These are phyloP conservation scores for Bombus ignitus DNA, from an alignment of 1,140 invertebrate genomes.

Conservation along the genomic window DNA sequence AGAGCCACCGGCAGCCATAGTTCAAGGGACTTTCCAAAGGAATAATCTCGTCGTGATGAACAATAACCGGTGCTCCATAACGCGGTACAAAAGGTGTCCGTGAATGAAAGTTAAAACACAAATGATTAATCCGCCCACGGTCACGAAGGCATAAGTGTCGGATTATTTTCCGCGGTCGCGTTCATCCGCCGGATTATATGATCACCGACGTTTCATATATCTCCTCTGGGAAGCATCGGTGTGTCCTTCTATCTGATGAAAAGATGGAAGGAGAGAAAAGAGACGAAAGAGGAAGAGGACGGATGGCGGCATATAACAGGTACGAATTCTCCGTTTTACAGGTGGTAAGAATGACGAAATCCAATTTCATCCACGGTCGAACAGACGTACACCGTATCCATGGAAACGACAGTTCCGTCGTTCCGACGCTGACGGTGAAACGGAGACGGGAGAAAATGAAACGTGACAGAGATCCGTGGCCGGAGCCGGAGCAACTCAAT, in stretches of 20 bases:
- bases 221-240: background rate
- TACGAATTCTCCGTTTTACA: slow-evolving; percentile 26
- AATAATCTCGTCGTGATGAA: slow-evolving; percentile 22
- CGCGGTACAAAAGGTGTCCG: slow-evolving; percentile 35
- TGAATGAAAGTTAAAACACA: slow-evolving; percentile 48
- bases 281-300: background rate
- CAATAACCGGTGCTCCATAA: slow-evolving; percentile 10
- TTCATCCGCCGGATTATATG: slow-evolving; percentile 23
- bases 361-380: slow-evolving; percentile 47
- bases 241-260: background rate
- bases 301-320: slow-evolving; percentile 32
- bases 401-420: slow-evolving; percentile 45
- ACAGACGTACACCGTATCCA: slow-evolving; percentile 17
- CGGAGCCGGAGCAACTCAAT: slow-evolving; percentile 65
- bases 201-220: slow-evolving; percentile 28
- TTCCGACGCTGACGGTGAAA: background rate
- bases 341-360: slow-evolving; percentile 55
- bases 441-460: slow-evolving; percentile 25
- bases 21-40: slow-evolving; percentile 25
- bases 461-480: slow-evolving; percentile 60
- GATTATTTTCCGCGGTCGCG: slow-evolving; percentile 36
- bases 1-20: slow-evolving; percentile 13
- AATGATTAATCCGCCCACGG: slow-evolving; percentile 43
- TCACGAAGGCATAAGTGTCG: slow-evolving; percentile 43
- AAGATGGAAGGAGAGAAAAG: background rate